These are phyloP conservation scores for Epinotia ramella DNA, from an alignment of 2,888 invertebrate genomes.

Conservation along the genomic window DNA sequence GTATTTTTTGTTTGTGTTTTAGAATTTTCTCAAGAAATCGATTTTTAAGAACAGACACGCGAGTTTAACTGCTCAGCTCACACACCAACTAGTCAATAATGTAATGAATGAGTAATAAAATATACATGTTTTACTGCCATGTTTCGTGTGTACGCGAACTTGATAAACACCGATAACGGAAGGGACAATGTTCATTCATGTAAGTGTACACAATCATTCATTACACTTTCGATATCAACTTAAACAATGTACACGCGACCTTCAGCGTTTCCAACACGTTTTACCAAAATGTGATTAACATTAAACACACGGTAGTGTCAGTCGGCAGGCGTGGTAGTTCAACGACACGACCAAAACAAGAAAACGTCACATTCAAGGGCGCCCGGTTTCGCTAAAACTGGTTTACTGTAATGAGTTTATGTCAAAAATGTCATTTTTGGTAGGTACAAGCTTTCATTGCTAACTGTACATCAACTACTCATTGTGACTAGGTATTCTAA, in stretches of 20 bases:
- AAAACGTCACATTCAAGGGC: slow-evolving; percentile 20
- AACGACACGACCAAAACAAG: slow-evolving; percentile 21
- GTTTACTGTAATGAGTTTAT: not conserved
- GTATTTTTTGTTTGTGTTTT: no score
- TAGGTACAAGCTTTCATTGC: no score
- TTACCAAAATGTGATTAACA: not conserved
- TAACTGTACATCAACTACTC: no score
- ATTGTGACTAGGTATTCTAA: no score
- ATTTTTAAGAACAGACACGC: no score
- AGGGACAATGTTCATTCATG: not conserved
- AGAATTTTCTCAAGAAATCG: no score
- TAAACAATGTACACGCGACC: not conserved
- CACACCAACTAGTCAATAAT: no score
- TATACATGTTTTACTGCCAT: not conserved
- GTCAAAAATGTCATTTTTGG: no score
- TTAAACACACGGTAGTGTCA: not conserved
- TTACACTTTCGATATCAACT: slow-evolving; percentile 13
- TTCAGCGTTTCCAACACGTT: slow-evolving; percentile 1
- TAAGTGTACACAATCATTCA: not conserved
- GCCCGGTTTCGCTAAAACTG: not conserved
- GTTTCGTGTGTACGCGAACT: not conserved
- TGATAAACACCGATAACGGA: not conserved
- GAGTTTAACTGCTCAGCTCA: no score
- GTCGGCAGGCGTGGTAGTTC: slow-evolving; percentile 13
- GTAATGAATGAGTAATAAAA: no score